Base-by-base conservation (phyloP, 2,888 invertebrate genomes). In the Eumacrocentrus americanus region DNA sequence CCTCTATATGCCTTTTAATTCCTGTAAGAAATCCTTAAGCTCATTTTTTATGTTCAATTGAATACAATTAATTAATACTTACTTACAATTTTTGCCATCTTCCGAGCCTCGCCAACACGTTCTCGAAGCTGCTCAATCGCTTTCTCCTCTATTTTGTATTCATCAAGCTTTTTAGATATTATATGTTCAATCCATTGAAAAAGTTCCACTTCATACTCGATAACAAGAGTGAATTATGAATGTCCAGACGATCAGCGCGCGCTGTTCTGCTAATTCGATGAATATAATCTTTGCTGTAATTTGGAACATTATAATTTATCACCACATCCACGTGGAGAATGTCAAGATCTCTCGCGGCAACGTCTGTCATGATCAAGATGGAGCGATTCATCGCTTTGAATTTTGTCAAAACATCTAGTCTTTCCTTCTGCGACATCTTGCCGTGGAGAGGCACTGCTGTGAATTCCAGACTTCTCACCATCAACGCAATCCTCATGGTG, bases 321-420 rank as follows among this genome's bases (percentile, higher is more conserved):
- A 99, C 99, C 98, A 98, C 99, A 81, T 99, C 98, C 0, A 99
- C 98, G 37, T 91, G 91, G 0, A 98, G 98, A 77, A 99, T 98
- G 79, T 98, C 98, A 55, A 97, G 83, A 51, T 95, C 95, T 84
- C 95, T 84, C 0, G 99, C 99, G 0, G 98, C 99, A 0, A 99
- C 99, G 82, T 99, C 98, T 0, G 99, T 99, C 77, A 99, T 99
- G 5, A 99, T 83, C 52, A 99, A 83, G 70, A 93, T 98, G 1
- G 97, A n/a, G n/a, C n/a, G n/a, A n/a, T n/a, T n/a, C n/a, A n/a
- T n/a, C n/a, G n/a, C n/a, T n/a, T n/a, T n/a, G n/a, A n/a, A n/a
- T n/a, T n/a, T n/a, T n/a, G n/a, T n/a, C n/a, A n/a, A n/a, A n/a
- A n/a, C n/a, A n/a, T n/a, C n/a, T n/a, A n/a, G n/a, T 47, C 99